Base-by-base conservation (phyloP, 2,113 vertebrate species). In the Dunckerocampus dactyliophorus region DNA sequence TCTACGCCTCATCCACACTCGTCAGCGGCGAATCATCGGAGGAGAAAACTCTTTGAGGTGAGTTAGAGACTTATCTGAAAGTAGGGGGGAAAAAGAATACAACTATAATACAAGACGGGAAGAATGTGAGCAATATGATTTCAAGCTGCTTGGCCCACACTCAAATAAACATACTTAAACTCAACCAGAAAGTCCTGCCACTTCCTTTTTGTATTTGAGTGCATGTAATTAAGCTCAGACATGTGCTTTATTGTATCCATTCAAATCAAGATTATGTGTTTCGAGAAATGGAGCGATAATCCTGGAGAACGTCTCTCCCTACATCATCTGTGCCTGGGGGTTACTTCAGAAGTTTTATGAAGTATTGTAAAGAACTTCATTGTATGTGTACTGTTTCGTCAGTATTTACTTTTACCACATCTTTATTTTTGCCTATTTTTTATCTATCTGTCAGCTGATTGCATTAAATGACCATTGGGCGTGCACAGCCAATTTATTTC, bases 21-120 rank as follows among this genome's bases (percentile, higher is more conserved):
- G 97, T 54, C 94, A 95, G 79, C 96, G 97, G 57, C 87, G 97
- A 74, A 97, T 99, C 82, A 93, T 98, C 67, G 97, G 97, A 64
- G 97, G 97, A 53, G 93, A 93, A 80, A 98, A 97, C 88, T 97
- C 97, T 72, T 90, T 97, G 89, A 90, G 97, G 97, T 99, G 90
- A 91, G 78, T 51, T 64, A 47, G 51, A 64, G 12, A 14, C 39
- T 4, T 43, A 14, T 5, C 39, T 43, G 12, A 43, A 43, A 43
- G 39, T 43, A 28, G 31, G 31, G 31, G 31, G 7, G 6, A 34
- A 34, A 34, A 7, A 34, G 31, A 34, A 34, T 34, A 5, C 7
- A 34, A 34, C 7, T 34, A 1, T 34, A 34, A 34, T 47, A 47
- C 46, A 19, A 47, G 46, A 17, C 2, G 7, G 7, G 6, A 28